phyloP scores from a whole-genome alignment of 1,140 invertebrate genomes.

The Zaprionus ghesquierei region DNA sequence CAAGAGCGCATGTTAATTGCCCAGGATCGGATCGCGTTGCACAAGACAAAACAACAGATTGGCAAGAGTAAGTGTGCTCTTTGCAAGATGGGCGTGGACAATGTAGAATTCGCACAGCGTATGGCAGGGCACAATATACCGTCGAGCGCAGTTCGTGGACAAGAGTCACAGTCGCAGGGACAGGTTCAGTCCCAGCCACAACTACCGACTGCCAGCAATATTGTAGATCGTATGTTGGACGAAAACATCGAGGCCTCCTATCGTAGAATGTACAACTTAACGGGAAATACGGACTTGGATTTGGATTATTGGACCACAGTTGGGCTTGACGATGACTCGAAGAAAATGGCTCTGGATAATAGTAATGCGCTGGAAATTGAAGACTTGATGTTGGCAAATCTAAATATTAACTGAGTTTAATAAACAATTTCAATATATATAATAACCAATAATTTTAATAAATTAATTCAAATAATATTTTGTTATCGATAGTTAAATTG shows the following conservation, averaged over 20 bases:
- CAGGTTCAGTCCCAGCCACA: not conserved
- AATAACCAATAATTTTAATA: not conserved
- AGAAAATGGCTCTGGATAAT: constrained; percentile 59
- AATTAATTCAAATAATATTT: not conserved
- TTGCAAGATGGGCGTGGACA: constrained; percentile 71
- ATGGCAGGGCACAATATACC: constrained; percentile 10
- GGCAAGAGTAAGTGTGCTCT: constrained; percentile 65
- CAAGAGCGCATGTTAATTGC: constrained; percentile 72
- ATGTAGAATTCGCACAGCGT: constrained; percentile 39
- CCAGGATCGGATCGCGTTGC: constrained; percentile 70
- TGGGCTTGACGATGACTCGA: constrained; percentile 73
- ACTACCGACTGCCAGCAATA: constrained; percentile 27
- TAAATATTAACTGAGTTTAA: constrained; percentile 19
- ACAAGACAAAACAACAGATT: constrained; percentile 63
- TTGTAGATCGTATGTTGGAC: constrained; percentile 75
- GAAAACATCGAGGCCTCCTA: constrained; percentile 75
- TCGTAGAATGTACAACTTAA: constrained; percentile 63
- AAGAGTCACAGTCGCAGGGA: not conserved
- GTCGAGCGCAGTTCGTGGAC: not conserved
- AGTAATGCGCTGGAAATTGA: constrained; percentile 47
- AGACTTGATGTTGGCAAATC: constrained; percentile 33
- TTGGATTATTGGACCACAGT: constrained; percentile 43
- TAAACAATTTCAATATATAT: not conserved
- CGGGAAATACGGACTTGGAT: constrained; percentile 31
- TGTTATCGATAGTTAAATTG: not conserved